Evolutionary conservation across 2,797 vertebrate species (phyloP).

Genomic region (Picus viridis): DNA sequence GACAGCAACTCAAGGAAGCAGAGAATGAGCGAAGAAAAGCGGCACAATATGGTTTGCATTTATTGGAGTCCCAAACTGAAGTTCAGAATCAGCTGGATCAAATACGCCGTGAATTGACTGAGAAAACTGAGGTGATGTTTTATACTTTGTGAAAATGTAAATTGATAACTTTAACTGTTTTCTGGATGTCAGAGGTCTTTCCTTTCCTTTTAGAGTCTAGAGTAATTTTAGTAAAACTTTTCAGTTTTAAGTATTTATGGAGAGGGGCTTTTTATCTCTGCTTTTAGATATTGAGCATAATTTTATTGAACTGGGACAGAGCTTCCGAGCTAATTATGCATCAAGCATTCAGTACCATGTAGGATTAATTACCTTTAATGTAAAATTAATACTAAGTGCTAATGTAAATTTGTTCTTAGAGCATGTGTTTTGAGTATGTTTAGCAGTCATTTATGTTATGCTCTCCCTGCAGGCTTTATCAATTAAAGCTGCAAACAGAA

Average conservation of each 20-base stretch:
- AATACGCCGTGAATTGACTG: conserved; percentile 86
- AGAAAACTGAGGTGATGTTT: conserved; percentile 84
- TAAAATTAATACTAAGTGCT: not conserved
- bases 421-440: not conserved
- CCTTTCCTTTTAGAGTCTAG: not conserved
- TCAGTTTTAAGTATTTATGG: not conserved
- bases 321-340: not conserved
- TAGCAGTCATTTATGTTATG: not conserved
- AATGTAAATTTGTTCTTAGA: not conserved
- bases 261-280: not conserved
- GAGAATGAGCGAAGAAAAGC: conserved; percentile 88
- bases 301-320: not conserved
- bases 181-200: not conserved
- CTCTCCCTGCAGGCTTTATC: not conserved
- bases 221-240: not conserved
- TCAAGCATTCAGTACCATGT: not conserved
- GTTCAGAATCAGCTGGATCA: conserved; percentile 89
- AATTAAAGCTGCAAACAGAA: not conserved
- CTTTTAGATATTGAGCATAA: not conserved
- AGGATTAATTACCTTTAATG: not conserved
- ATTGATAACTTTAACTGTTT: not conserved
- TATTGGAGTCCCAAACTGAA: conserved; percentile 89
- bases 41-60: conserved; percentile 89
- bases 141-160: not conserved
- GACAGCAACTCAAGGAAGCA: conserved; percentile 81